These are phyloP conservation scores for Phengaris alcon DNA, from an alignment of 2,888 invertebrate genomes.

Conservation along the genomic window DNA sequence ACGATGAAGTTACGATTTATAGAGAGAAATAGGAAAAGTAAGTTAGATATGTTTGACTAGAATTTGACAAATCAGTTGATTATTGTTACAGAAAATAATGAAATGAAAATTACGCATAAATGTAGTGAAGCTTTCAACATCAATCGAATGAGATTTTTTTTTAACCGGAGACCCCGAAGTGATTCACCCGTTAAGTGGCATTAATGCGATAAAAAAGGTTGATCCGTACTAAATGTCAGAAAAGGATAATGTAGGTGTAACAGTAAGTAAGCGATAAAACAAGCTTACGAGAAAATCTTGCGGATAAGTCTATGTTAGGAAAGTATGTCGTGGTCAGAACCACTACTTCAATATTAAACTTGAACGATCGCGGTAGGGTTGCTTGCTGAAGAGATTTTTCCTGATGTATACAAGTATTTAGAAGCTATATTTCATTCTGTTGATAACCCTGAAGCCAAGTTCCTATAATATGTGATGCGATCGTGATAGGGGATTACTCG, in stretches of 20 bases:
- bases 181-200: conserved; percentile 7
- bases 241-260: conserved; percentile 33
- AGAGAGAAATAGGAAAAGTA: background rate
- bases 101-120: too few species aligned
- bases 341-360: conserved; percentile 43
- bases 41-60: too few species aligned
- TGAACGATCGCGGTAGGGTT: conserved; percentile 9
- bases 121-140: too few species aligned
- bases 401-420: background rate
- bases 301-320: conserved; percentile 65
- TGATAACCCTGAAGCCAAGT: background rate
- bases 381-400: background rate
- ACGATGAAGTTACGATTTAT: background rate
- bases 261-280: conserved; percentile 33
- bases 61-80: too few species aligned
- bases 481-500: background rate
- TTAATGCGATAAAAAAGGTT: conserved; percentile 7
- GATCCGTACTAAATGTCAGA: conserved; percentile 24
- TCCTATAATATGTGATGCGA: background rate
- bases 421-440: background rate
- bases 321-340: conserved; percentile 63
- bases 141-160: background rate
- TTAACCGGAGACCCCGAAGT: background rate
- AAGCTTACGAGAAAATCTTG: conserved; percentile 32
- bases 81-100: too few species aligned